Evolutionary conservation across 2,888 invertebrate genomes (phyloP).

Genomic region (Rapana venosa): DNA sequence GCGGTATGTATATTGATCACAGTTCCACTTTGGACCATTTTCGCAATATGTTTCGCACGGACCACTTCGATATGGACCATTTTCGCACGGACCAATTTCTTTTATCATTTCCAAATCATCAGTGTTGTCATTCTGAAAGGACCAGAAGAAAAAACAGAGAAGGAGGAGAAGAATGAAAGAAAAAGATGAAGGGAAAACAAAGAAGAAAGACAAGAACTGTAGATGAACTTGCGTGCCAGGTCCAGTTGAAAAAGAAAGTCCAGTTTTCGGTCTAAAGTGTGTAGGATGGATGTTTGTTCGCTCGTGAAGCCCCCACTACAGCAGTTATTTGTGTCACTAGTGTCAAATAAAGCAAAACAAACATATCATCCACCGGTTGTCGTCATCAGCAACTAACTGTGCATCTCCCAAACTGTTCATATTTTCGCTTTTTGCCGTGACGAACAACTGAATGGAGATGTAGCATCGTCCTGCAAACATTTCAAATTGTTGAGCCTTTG

Average conservation of each 20-base stretch:
- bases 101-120: neutral
- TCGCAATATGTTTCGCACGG: neutral
- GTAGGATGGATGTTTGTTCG: neutral
- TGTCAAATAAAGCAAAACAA: no score
- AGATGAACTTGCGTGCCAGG: neutral
- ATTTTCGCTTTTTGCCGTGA: no score
- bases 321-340: no score
- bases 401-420: no score
- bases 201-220: neutral
- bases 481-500: no score
- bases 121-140: neutral
- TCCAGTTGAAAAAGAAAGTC: neutral
- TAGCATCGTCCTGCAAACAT: no score
- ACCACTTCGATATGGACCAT: neutral
- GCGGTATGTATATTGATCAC: neutral
- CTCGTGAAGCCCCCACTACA: neutral
- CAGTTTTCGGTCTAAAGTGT: neutral
- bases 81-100: neutral
- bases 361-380: no score
- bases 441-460: no score
- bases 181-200: neutral
- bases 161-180: no score
- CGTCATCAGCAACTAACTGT: no score
- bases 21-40: neutral
- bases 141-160: neutral